These are phyloP conservation scores for Xiphydria camelus DNA, from an alignment of 2,888 invertebrate genomes.

Conservation along the genomic window DNA sequence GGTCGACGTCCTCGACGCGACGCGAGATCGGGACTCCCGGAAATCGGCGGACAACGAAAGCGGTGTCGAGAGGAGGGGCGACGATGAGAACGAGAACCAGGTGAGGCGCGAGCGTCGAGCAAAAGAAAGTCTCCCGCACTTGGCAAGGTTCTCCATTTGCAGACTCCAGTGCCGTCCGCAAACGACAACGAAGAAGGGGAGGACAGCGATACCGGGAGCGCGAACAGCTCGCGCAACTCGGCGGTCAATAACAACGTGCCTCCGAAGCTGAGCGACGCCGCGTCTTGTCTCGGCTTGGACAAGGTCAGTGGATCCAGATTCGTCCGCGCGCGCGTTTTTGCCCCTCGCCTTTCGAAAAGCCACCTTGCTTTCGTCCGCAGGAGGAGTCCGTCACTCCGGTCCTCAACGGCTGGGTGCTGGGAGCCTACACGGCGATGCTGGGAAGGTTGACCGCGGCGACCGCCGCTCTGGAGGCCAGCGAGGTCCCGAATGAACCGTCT, in stretches of 20 bases:
- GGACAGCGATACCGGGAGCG: conserved; percentile 46
- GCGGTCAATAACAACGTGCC: conserved; percentile 46
- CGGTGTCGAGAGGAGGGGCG: conserved; percentile 39
- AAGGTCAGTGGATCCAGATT: conserved; percentile 36
- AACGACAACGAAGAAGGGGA: conserved; percentile 48
- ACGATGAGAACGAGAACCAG: conserved; percentile 42
- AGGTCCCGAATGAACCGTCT: conserved; percentile 46
- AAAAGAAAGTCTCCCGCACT: too few species aligned
- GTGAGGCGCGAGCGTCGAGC: too few species aligned
- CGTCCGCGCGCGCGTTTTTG: background rate
- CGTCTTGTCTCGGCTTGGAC: conserved; percentile 47
- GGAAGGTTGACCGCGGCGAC: conserved; percentile 52
- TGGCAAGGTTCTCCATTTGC: conserved; percentile 1
- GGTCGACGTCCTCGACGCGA: background rate
- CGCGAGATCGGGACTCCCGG: conserved; percentile 11
- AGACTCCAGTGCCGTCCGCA: conserved; percentile 35
- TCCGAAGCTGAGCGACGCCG: conserved; percentile 40
- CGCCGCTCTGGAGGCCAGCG: conserved; percentile 47
- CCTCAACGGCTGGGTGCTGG: conserved; percentile 52
- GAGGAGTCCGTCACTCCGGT: conserved; percentile 48
- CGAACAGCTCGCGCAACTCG: conserved; percentile 46
- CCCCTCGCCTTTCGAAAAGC: background rate
- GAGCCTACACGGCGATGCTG: conserved; percentile 54
- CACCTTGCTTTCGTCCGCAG: conserved; percentile 22
- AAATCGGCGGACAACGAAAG: conserved; percentile 44